Conservation (phyloP, 1,140 invertebrate genomes). For the Neodiprion lecontei region DNA sequence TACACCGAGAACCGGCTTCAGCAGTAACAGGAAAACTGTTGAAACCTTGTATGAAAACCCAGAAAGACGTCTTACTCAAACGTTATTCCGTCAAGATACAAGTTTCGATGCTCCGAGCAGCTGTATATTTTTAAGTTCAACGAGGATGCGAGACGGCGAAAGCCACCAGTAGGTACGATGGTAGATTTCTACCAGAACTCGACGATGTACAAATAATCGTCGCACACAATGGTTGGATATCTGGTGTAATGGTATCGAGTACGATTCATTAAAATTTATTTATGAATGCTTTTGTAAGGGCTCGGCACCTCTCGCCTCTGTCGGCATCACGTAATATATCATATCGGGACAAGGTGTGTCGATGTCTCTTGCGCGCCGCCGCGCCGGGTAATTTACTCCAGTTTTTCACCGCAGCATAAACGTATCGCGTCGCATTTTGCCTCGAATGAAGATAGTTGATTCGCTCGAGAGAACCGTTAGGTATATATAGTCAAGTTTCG, state of each 20-base stretch:
- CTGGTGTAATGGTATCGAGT: conserved; percentile 19
- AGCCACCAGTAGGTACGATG: too few species aligned
- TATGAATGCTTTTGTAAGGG: conserved; percentile 49
- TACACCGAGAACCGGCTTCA: background rate
- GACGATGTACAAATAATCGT: background rate
- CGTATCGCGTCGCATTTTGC: background rate
- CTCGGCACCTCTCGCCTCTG: conserved; percentile 38
- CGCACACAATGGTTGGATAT: conserved; percentile 3
- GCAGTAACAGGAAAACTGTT: background rate
- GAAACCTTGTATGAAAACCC: background rate
- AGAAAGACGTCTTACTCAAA: background rate
- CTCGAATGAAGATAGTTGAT: too few species aligned
- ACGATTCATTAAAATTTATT: conserved; percentile 51
- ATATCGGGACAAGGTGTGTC: conserved; percentile 41
- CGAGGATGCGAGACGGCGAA: too few species aligned
- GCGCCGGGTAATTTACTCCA: conserved; percentile 43
- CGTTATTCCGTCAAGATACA: background rate
- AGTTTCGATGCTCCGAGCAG: too few species aligned
- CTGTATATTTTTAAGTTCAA: too few species aligned
- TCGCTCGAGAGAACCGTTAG: too few species aligned
- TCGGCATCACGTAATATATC: conserved; percentile 22
- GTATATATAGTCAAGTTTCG: background rate
- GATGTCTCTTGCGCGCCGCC: conserved; percentile 29
- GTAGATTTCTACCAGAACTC: too few species aligned
- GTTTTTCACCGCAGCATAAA: conserved; percentile 30